Percentiles rank a stretch among this genome's conserved stretches.
phyloP scores from a whole-genome alignment of 2,888 invertebrate genomes.

The Stenolophus ochropezus region DNA sequence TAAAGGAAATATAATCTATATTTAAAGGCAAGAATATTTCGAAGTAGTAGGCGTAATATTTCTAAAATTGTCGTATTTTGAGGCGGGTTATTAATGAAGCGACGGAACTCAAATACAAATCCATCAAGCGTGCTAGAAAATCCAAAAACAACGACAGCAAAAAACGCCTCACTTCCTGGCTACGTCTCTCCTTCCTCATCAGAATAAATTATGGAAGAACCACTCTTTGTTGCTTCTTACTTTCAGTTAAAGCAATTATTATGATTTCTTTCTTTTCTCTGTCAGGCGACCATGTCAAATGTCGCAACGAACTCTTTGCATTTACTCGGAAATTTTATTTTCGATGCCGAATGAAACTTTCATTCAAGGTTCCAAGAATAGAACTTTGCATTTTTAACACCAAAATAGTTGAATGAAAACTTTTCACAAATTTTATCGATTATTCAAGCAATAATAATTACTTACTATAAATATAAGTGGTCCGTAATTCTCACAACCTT shows the following conservation, averaged over 20 bases:
- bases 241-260: conserved; percentile 51
- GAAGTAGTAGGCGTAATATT: no score
- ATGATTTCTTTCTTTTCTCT: conserved; percentile 43
- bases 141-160: conserved; percentile 37
- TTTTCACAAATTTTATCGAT: no score
- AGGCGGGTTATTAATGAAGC: conserved; percentile 43
- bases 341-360: conserved; percentile 18
- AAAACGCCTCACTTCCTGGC: conserved; percentile 18
- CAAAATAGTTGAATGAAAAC: background rate
- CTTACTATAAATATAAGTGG: no score
- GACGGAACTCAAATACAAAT: conserved; percentile 44
- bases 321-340: conserved; percentile 31
- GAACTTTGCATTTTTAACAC: background rate
- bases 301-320: conserved; percentile 18
- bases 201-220: conserved; percentile 49
- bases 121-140: conserved; percentile 34
- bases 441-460: no score
- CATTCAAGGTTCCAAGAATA: background rate
- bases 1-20: no score
- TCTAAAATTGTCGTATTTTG: conserved; percentile 19
- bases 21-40: no score
- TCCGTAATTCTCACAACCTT: no score
- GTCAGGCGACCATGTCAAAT: conserved; percentile 27
- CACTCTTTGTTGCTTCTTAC: conserved; percentile 46
- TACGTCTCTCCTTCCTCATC: conserved; percentile 16